Percentiles rank a stretch among this genome's conserved stretches.
phyloP scores from a whole-genome alignment of 2,797 vertebrate genomes.

The Silurus lanzhouensis region DNA sequence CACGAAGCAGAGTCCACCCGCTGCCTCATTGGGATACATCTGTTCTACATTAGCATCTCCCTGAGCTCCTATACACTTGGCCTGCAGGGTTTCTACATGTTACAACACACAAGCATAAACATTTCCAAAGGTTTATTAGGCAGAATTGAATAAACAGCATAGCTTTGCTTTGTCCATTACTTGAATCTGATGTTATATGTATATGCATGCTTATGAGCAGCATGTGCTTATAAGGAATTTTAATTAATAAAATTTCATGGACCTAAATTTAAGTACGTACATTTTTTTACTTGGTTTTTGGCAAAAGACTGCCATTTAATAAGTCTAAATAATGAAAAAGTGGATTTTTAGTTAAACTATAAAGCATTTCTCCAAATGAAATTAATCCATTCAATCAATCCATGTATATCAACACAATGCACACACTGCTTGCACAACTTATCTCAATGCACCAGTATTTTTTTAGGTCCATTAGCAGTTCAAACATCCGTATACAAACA shows the following conservation, averaged over 20 bases:
- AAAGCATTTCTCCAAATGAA: neutral
- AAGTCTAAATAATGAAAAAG: neutral
- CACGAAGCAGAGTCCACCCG: conserved; percentile 47
- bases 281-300: neutral
- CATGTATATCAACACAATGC: neutral
- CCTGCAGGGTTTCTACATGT: conserved; percentile 19
- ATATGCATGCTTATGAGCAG: too few relatives aligned
- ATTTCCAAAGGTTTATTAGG: neutral
- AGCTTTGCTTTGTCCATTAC: too few relatives aligned
- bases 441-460: neutral
- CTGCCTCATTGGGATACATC: conserved; percentile 55
- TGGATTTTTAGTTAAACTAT: neutral
- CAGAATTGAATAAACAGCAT: neutral
- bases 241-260: neutral
- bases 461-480: conserved; percentile 56
- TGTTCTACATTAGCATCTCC: conserved; percentile 54
- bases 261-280: neutral
- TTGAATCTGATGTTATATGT: too few relatives aligned
- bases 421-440: neutral
- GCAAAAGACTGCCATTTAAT: neutral
- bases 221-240: neutral
- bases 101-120: conserved; percentile 24
- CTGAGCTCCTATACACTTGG: conserved; percentile 27
- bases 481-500: conserved; percentile 58
- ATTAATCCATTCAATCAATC: neutral